Evolutionary conservation across 2,113 vertebrate genomes (phyloP).

Genomic region (Trogon surrucura): DNA sequence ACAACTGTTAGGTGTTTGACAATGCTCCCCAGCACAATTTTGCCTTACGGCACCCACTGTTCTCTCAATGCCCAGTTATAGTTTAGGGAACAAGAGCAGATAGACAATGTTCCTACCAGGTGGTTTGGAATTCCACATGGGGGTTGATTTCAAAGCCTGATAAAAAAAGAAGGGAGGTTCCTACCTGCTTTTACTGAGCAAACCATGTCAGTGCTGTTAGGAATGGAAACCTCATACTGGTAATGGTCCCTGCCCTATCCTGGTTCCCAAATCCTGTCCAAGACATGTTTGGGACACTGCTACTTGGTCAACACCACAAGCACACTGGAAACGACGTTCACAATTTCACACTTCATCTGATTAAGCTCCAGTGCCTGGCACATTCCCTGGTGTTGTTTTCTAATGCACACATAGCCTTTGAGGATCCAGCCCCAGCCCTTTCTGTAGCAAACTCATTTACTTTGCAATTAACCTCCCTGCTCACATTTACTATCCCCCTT

Average conservation of each 20-base stretch:
- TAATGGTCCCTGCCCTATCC: background rate
- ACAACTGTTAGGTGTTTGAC: background rate
- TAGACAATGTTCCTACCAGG: background rate
- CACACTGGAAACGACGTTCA: background rate
- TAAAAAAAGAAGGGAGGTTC: background rate
- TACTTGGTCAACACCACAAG: background rate
- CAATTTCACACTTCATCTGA: background rate
- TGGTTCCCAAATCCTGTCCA: background rate
- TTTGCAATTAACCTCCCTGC: conserved; percentile 5
- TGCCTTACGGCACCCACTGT: background rate
- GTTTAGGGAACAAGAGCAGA: background rate
- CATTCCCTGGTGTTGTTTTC: background rate
- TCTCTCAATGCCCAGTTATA: background rate
- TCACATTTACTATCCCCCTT: background rate
- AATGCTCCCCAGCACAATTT: background rate
- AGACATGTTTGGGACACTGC: background rate
- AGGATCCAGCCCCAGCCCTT: background rate
- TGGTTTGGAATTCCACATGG: background rate
- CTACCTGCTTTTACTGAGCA: background rate
- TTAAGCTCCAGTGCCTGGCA: background rate
- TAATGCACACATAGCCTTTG: background rate
- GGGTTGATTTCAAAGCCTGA: background rate
- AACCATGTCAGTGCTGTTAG: background rate
- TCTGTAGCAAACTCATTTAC: background rate
- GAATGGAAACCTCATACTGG: background rate